Conservation (phyloP, 2,113 vertebrate species). For the Colius striatus region DNA sequence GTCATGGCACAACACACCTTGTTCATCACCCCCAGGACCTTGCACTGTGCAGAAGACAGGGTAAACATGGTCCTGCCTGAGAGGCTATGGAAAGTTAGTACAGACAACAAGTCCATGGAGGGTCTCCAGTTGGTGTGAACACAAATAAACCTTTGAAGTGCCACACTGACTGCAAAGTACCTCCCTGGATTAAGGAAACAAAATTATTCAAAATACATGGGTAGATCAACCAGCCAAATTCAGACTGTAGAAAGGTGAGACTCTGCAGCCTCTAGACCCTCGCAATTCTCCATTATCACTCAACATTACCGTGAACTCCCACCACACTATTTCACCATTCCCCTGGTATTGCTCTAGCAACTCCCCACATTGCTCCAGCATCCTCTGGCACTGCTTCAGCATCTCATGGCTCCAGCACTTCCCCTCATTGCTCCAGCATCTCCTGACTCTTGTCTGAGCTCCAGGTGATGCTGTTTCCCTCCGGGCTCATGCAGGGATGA, state of each 20-base stretch:
- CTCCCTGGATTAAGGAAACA: not conserved
- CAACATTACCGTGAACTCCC: accelerated
- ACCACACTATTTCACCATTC: not conserved
- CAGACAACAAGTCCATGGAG: not conserved
- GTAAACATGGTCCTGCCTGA: not conserved
- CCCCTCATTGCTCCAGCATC: not conserved
- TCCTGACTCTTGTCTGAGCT: not conserved
- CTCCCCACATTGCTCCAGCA: not conserved
- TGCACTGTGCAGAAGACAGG: accelerated
- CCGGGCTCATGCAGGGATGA: not conserved
- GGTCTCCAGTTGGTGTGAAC: accelerated
- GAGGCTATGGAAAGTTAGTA: not conserved
- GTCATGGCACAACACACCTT: accelerated
- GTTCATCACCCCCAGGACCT: not conserved
- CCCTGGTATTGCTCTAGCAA: accelerated
- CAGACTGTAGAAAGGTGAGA: not conserved
- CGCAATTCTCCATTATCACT: not conserved
- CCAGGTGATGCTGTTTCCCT: not conserved
- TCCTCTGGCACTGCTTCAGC: not conserved
- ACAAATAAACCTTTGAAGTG: not conserved
- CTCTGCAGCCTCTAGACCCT: not conserved
- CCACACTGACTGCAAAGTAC: too few relatives aligned
- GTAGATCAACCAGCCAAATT: not conserved
- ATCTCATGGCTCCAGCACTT: not conserved
- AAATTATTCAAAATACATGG: not conserved